Evolutionary conservation across 2,113 vertebrate genomes (phyloP).

Genomic region (Phaetusa simplex): DNA sequence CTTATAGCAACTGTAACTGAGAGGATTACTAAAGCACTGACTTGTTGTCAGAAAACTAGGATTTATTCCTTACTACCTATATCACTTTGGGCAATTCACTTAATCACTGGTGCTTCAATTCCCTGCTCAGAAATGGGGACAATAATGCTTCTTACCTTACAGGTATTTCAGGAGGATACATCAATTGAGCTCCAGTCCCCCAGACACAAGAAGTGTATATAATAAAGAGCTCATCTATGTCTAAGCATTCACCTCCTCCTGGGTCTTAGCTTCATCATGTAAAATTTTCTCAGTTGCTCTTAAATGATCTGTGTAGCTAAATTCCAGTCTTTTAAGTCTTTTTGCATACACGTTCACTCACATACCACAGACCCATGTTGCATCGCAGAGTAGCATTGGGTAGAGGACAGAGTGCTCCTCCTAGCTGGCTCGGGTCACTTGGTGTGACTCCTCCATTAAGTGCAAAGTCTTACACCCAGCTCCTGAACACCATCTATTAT

Average conservation of each 20-base stretch:
- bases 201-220: not conserved
- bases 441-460: not conserved
- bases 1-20: not conserved
- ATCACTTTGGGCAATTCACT: not conserved
- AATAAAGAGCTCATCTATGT: not conserved
- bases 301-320: not conserved
- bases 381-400: not conserved
- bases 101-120: not conserved
- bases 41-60: slow-evolving; percentile 9
- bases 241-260: not conserved
- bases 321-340: not conserved
- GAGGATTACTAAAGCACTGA: slow-evolving; percentile 34
- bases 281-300: not conserved
- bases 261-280: not conserved
- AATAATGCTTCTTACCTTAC: not conserved
- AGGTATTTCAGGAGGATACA: not conserved
- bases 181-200: not conserved
- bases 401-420: not conserved
- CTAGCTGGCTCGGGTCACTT: not conserved
- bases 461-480: not conserved
- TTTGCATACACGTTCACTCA: not conserved
- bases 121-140: not conserved
- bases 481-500: not conserved
- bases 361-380: too few species aligned
- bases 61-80: slow-evolving; percentile 23